Conservation (phyloP, 1,140 invertebrate species). For the Hycleus phaleratus region DNA sequence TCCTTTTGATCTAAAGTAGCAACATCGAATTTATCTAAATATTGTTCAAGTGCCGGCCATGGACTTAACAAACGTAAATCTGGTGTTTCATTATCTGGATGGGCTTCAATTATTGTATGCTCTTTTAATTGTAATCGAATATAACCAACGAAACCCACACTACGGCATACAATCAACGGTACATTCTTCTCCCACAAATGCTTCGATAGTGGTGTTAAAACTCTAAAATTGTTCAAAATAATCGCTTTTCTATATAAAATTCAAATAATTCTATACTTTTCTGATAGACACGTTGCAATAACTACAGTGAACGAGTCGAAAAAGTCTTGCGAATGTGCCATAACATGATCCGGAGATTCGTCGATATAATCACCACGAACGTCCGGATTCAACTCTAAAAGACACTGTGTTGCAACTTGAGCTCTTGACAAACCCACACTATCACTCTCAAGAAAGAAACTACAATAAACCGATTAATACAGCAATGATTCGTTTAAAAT, state of each 20-base stretch:
- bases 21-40: constrained; percentile 69
- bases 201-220: constrained; percentile 63
- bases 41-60: constrained; percentile 68
- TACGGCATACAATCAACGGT: constrained; percentile 79
- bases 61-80: constrained; percentile 85
- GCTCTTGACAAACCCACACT: constrained; percentile 77
- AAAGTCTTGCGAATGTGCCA: constrained; percentile 80
- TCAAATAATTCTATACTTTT: constrained; percentile 55
- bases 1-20: constrained; percentile 72
- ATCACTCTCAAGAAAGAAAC: constrained; percentile 80
- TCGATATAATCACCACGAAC: constrained; percentile 88
- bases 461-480: constrained; percentile 40
- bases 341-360: constrained; percentile 75
- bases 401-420: constrained; percentile 67
- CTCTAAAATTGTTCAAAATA: constrained; percentile 24
- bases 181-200: constrained; percentile 80
- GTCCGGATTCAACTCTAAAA: constrained; percentile 89
- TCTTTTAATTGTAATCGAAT: constrained; percentile 85
- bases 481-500: constrained; percentile 7
- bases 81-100: constrained; percentile 84
- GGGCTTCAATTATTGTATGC: constrained; percentile 87
- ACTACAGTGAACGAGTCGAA: constrained; percentile 85
- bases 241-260: not conserved
- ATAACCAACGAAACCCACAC: constrained; percentile 88
- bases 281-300: constrained; percentile 74